A percentile compares a stretch with the other conserved stretches of the same genome.
Conservation (phyloP, 92 coral and sea anemone species). For the Epizoanthus rinbou region DNA sequence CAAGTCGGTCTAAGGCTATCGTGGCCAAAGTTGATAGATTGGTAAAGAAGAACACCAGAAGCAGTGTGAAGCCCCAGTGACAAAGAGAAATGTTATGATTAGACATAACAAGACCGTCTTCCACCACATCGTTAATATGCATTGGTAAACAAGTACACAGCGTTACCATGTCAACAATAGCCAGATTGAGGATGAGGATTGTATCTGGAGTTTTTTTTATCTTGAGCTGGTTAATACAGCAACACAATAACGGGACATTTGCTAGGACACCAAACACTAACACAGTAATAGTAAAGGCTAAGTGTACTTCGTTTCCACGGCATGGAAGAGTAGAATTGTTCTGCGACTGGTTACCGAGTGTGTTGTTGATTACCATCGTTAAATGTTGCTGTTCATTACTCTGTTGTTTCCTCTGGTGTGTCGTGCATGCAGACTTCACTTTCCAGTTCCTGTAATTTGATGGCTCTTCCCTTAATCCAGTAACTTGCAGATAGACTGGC, state of each 20-base stretch:
- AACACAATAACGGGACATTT: neutral
- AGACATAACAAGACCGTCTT: neutral
- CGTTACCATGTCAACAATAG: neutral
- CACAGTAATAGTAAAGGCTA: neutral
- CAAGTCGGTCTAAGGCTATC: slow-evolving; percentile 29
- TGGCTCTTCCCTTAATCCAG: too few relatives aligned
- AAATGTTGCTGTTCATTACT: too few relatives aligned
- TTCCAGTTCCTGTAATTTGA: too few relatives aligned
- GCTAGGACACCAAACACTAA: slow-evolving; percentile 4
- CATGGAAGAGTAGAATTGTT: neutral
- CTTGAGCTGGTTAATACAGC: neutral
- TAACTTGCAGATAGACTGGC: too few relatives aligned
- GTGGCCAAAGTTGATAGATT: slow-evolving; percentile 19
- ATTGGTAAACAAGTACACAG: neutral
- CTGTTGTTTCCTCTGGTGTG: too few relatives aligned
- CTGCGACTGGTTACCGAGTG: neutral
- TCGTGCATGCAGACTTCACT: too few relatives aligned
- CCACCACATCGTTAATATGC: neutral
- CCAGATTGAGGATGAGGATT: slow-evolving; percentile 8
- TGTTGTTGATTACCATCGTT: neutral
- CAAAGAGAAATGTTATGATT: slow-evolving; percentile 4
- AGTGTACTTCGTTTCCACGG: neutral
- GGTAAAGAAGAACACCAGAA: slow-evolving; percentile 21
- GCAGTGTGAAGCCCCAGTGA: slow-evolving; percentile 27
- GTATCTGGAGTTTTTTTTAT: slow-evolving; percentile 3